These are phyloP conservation scores for Synanceia verrucosa DNA, from an alignment of 2,797 vertebrate genomes.

Conservation along the genomic window DNA sequence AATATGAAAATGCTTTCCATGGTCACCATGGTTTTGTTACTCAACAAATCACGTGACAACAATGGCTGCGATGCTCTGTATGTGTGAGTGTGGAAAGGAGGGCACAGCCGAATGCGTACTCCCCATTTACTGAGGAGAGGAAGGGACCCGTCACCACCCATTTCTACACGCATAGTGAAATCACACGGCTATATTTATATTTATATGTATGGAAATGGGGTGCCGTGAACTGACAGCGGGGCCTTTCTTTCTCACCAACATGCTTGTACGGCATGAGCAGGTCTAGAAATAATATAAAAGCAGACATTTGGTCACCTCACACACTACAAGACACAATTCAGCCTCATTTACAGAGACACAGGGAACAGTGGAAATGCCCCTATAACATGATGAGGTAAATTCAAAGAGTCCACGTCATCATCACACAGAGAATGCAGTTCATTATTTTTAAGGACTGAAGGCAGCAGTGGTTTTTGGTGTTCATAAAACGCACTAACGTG, in stretches of 20 bases:
- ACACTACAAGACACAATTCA: slow-evolving; percentile 20
- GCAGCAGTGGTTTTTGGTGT: slow-evolving; percentile 18
- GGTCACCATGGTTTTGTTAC: slow-evolving; percentile 79
- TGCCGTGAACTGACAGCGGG: slow-evolving; percentile 7
- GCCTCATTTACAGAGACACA: slow-evolving; percentile 11
- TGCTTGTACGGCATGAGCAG: not conserved
- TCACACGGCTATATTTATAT: slow-evolving; percentile 24
- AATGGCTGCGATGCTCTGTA: slow-evolving; percentile 62
- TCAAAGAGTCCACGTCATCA: slow-evolving; percentile 2
- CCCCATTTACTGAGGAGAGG: slow-evolving; percentile 27
- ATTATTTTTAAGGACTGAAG: slow-evolving; percentile 33
- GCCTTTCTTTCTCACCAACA: slow-evolving; percentile 17
- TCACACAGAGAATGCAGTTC: slow-evolving; percentile 10
- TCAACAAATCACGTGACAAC: slow-evolving; percentile 78
- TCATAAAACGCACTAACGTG: slow-evolving; percentile 40
- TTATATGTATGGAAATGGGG: slow-evolving; percentile 17
- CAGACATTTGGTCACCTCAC: slow-evolving; percentile 15
- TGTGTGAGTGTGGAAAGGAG: slow-evolving; percentile 43
- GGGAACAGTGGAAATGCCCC: not conserved
- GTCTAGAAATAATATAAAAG: slow-evolving; percentile 39
- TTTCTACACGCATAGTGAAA: slow-evolving; percentile 43
- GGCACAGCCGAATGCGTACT: slow-evolving; percentile 23
- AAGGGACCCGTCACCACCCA: slow-evolving; percentile 22
- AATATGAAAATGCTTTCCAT: slow-evolving; percentile 75
- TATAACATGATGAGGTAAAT: slow-evolving; percentile 22